Percentiles rank a stretch among this genome's conserved stretches.
Conservation (phyloP, 2,888 invertebrate species). For the Drosophila macrospina region DNA sequence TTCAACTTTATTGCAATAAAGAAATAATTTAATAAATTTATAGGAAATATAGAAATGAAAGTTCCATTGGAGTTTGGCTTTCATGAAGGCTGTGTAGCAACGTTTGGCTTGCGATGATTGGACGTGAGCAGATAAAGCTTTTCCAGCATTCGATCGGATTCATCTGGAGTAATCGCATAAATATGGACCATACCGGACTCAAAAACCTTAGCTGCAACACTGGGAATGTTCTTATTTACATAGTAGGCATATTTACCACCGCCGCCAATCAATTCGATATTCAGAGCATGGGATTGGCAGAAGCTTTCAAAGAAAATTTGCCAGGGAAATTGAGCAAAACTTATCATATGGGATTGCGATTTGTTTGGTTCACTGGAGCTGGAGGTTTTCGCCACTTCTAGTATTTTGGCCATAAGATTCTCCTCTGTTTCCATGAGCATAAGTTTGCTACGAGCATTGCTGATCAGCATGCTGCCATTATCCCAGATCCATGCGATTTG, state of each 20-base stretch:
- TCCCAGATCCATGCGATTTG: constrained; percentile 55
- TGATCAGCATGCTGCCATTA: constrained; percentile 47
- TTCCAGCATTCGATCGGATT: constrained; percentile 39
- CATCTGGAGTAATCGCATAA: constrained; percentile 29
- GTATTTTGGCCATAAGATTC: constrained; percentile 18
- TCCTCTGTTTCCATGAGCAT: constrained; percentile 25
- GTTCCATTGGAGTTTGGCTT: background rate
- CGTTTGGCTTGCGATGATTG: constrained; percentile 39
- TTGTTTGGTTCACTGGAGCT: background rate
- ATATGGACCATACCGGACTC: constrained; percentile 48
- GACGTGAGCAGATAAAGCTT: constrained; percentile 35
- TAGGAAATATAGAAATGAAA: too few relatives aligned
- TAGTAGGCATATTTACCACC: constrained; percentile 31
- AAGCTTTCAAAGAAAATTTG: constrained; percentile 36
- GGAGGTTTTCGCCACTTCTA: background rate
- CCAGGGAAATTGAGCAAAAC: constrained; percentile 37
- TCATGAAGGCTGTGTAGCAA: background rate
- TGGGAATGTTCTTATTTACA: constrained; percentile 39
- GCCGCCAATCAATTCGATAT: background rate
- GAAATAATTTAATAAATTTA: too few relatives aligned
- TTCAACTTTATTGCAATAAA: too few relatives aligned
- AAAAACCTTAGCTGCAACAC: constrained; percentile 44
- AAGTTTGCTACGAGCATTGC: constrained; percentile 32
- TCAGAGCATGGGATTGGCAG: constrained; percentile 11
- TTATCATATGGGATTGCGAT: constrained; percentile 12